phyloP scores from a whole-genome alignment of 2,797 vertebrate species.

The Molossus molossus region DNA sequence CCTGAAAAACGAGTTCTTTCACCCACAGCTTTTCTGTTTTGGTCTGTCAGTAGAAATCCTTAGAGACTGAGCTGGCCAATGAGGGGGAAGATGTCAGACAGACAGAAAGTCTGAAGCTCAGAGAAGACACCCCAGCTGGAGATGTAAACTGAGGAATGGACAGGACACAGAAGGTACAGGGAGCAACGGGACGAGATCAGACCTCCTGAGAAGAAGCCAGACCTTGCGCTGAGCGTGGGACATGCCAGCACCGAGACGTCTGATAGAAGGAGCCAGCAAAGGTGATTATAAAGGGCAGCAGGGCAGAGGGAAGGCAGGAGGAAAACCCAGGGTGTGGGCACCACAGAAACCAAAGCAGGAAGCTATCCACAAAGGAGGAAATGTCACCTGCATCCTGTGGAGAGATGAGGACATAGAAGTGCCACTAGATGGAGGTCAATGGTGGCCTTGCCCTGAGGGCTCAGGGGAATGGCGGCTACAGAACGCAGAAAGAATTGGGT shows the following conservation, averaged over 20 bases:
- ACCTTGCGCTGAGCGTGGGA: not conserved
- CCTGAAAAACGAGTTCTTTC: slow-evolving; percentile 68
- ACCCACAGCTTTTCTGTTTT: not conserved
- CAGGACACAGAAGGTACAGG: not conserved
- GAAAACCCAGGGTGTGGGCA: not conserved
- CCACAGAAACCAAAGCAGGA: not conserved
- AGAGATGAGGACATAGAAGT: not conserved
- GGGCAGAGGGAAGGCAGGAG: not conserved
- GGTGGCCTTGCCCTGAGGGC: not conserved
- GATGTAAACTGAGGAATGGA: not conserved
- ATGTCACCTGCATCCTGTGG: not conserved
- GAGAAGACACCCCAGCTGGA: not conserved
- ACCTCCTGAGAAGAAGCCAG: not conserved
- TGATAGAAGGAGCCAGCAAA: not conserved
- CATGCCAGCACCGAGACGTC: not conserved
- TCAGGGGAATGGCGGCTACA: not conserved
- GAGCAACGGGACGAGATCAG: not conserved
- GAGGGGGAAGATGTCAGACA: not conserved
- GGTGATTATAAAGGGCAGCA: not conserved
- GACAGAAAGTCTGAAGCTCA: not conserved
- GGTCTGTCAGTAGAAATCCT: slow-evolving; percentile 43
- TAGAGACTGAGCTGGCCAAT: slow-evolving; percentile 45
- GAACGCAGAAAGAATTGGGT: not conserved
- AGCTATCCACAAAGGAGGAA: not conserved
- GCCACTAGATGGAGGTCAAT: not conserved